Evolutionary conservation across 2,888 invertebrate genomes (phyloP).

Genomic region (Harmothoe impar): DNA sequence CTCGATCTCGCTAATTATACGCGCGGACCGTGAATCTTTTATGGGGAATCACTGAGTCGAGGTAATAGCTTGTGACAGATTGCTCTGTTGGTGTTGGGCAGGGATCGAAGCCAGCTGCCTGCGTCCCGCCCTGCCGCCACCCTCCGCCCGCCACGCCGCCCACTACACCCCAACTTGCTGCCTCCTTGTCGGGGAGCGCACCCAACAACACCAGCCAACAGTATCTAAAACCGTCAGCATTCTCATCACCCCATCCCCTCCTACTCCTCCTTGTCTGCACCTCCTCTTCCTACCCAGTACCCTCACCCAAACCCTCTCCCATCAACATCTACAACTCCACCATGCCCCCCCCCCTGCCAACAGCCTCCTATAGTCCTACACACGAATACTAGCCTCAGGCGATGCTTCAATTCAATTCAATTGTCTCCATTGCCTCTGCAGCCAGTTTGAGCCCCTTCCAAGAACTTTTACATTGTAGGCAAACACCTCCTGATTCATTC

Average conservation of each 20-base stretch:
- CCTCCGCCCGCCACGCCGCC: conserved; percentile 20
- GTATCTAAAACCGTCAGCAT: neutral
- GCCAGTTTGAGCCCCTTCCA: conserved; percentile 15
- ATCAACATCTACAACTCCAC: neutral
- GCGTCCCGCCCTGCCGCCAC: neutral
- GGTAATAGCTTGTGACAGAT: conserved; percentile 60
- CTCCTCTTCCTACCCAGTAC: neutral
- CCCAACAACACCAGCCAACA: conserved; percentile 1
- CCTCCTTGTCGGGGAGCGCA: neutral
- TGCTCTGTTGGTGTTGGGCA: conserved; percentile 59
- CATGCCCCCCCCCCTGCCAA: neutral
- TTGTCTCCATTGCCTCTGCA: conserved; percentile 42
- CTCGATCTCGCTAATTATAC: conserved; percentile 54
- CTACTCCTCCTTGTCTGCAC: neutral
- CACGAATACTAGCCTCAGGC: neutral
- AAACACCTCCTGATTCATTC: conserved; percentile 26
- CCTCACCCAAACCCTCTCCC: conserved; percentile 11
- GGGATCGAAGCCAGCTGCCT: conserved; percentile 32
- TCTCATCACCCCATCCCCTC: neutral
- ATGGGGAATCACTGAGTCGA: conserved; percentile 55
- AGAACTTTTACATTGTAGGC: conserved; percentile 23
- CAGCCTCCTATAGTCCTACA: neutral
- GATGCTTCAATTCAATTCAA: conserved; percentile 40
- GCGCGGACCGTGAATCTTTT: conserved; percentile 46
- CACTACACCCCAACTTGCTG: neutral